A percentile compares a stretch with the other conserved stretches of the same genome.
These are phyloP conservation scores for Halictus rubicundus DNA, from an alignment of 1,140 invertebrate species.

Conservation along the genomic window DNA sequence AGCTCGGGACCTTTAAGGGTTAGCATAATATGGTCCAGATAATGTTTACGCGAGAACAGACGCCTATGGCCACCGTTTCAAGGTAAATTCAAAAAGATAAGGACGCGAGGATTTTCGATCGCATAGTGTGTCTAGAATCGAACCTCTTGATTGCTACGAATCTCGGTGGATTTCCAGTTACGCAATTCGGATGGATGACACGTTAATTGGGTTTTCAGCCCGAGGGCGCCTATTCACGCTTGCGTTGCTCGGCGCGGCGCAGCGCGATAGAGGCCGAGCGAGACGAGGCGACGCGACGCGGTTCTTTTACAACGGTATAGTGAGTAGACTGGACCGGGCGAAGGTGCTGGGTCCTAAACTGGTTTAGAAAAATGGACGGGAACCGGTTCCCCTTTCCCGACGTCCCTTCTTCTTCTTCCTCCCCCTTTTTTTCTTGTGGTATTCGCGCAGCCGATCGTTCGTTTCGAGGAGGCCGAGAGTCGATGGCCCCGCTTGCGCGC, in stretches of 20 bases:
- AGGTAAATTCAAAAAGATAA: too few species aligned
- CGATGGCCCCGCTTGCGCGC: conserved; percentile 43
- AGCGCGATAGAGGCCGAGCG: too few species aligned
- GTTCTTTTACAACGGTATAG: conserved; percentile 71
- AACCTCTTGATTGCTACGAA: too few species aligned
- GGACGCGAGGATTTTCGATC: too few species aligned
- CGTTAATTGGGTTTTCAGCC: conserved; percentile 44
- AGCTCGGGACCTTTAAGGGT: too few species aligned
- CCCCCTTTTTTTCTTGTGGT: conserved; percentile 1
- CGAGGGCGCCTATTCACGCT: conserved; percentile 18
- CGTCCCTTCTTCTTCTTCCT: not conserved
- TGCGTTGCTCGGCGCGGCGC: not conserved
- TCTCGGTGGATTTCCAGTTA: conserved; percentile 36
- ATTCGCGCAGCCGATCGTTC: not conserved
- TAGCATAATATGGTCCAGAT: too few species aligned
- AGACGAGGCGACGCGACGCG: not conserved
- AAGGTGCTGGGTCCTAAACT: conserved; percentile 65
- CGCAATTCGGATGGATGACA: conserved; percentile 23
- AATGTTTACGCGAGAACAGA: too few species aligned
- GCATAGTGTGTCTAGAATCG: too few species aligned
- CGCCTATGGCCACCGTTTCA: too few species aligned
- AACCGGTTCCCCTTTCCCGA: conserved; percentile 37
- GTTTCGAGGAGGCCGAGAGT: conserved; percentile 29
- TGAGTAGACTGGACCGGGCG: conserved; percentile 63
- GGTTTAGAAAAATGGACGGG: conserved; percentile 68